These are phyloP conservation scores for Cheilinus undulatus DNA, from an alignment of 2,113 vertebrate species.

Conservation along the genomic window DNA sequence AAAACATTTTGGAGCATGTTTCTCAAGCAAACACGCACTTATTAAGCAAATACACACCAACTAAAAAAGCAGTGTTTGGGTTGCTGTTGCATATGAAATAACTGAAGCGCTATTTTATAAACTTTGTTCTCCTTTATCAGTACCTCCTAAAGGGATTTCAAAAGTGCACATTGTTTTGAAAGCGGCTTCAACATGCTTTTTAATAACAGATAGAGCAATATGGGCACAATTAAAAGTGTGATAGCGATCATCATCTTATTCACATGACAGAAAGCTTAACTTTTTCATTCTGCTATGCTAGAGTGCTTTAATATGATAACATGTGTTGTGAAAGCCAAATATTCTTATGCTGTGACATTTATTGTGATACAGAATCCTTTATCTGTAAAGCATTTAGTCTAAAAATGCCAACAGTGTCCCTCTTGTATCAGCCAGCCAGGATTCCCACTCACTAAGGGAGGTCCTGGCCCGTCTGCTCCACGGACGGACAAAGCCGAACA, in stretches of 20 bases:
- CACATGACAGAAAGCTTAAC: neutral
- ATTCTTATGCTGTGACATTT: neutral
- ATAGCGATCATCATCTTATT: neutral
- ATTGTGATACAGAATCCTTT: too few species aligned
- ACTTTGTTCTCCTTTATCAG: slow-evolving; percentile 5
- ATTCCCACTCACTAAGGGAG: slow-evolving; percentile 14
- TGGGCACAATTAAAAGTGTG: neutral
- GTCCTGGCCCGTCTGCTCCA: slow-evolving; percentile 16
- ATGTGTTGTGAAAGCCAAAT: too few species aligned
- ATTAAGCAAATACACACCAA: neutral
- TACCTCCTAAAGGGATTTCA: slow-evolving; percentile 13
- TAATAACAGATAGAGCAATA: neutral
- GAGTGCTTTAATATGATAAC: neutral
- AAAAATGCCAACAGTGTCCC: neutral
- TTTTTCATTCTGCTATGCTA: neutral
- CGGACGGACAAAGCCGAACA: slow-evolving; percentile 36
- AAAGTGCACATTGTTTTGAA: neutral
- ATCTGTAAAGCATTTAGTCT: neutral
- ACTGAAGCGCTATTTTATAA: neutral
- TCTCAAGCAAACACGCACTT: slow-evolving; percentile 4
- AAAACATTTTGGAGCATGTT: neutral
- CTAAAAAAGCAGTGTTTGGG: neutral
- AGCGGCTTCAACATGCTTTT: neutral
- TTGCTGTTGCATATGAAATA: neutral
- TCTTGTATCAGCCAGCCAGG: slow-evolving; percentile 10